Evolutionary conservation across 2,113 vertebrate species (phyloP).

Genomic region (Meriones unguiculatus): DNA sequence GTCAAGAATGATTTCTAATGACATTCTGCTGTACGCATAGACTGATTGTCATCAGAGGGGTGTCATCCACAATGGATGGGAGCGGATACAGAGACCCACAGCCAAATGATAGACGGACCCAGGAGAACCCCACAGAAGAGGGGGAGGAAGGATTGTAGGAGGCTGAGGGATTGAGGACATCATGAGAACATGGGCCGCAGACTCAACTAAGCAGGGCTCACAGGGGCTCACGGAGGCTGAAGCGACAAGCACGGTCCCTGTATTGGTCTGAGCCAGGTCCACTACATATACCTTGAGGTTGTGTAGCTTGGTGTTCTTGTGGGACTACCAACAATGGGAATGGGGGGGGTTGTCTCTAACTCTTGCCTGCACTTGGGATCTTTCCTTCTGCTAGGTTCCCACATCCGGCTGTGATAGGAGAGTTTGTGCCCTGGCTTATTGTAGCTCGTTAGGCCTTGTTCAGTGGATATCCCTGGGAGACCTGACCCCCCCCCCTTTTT

Average conservation of each 20-base stretch:
- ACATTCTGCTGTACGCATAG: not conserved
- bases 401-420: not conserved
- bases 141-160: not conserved
- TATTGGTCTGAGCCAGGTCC: not conserved
- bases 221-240: not conserved
- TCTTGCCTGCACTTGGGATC: not conserved
- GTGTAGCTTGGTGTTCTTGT: not conserved
- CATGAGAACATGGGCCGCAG: not conserved
- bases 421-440: not conserved
- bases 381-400: not conserved
- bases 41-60: not conserved
- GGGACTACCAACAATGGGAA: not conserved
- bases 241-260: not conserved
- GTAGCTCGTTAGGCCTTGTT: not conserved
- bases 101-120: not conserved
- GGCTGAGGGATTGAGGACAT: not conserved
- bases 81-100: not conserved
- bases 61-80: not conserved
- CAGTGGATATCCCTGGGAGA: not conserved
- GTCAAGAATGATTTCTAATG: not conserved
- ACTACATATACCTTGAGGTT: not conserved
- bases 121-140: not conserved
- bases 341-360: not conserved
- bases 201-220: not conserved
- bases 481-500: not conserved